Base-by-base conservation (phyloP, 2,888 invertebrate species). In the Pristionchus japonicus region DNA sequence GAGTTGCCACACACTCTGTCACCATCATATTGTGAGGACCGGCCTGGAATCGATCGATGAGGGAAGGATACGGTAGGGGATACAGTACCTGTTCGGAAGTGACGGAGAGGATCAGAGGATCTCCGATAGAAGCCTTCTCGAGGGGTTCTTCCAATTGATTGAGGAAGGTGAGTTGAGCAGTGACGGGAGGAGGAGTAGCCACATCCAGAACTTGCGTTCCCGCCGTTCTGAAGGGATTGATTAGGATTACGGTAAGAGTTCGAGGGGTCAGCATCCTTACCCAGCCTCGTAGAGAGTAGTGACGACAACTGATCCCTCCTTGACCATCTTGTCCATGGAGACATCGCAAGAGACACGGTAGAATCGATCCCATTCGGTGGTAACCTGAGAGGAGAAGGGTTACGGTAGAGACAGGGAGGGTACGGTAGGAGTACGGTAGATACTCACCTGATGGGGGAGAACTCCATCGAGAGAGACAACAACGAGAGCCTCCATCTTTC, bases 11-110 rank as follows among this genome's bases (percentile, higher is more conserved):
- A 89, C 94, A 94, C 84, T 94, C 94, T 86, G 94, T 93, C 49
- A 94, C 90, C 94, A 94, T 94, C 94, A 94, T 94, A 89, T 94
- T 94, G 90, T 93, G 93, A 13, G 94, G 94, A 37, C 94, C 94
- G 80, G 94, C 94, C 89, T 87, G 47, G 15, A 67, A 67, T 43
- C 31, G 61, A 84, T 57, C n/a, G 37, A 84, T 82, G 31, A 77
- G 77, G 43, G 74, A 74, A 17, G 20, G 11, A 43, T 20, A 27
- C 82, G 82, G 23, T 47, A 27, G 15, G 17, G 20, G 61, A 40
- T 57, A 84, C n/a, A 34, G n/a, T 67, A 86, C 86, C 52, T 94
- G 94, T 31, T 94, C 94, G 27, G 93, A 93, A 67, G 93, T 92
- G 89, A 94, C 92, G 31, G 93, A 93, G 86, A 94, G 88, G 61